A percentile compares a stretch with the other conserved stretches of the same genome.
These are phyloP conservation scores for Cotesia congregata DNA, from an alignment of 2,888 invertebrate genomes.

Conservation along the genomic window DNA sequence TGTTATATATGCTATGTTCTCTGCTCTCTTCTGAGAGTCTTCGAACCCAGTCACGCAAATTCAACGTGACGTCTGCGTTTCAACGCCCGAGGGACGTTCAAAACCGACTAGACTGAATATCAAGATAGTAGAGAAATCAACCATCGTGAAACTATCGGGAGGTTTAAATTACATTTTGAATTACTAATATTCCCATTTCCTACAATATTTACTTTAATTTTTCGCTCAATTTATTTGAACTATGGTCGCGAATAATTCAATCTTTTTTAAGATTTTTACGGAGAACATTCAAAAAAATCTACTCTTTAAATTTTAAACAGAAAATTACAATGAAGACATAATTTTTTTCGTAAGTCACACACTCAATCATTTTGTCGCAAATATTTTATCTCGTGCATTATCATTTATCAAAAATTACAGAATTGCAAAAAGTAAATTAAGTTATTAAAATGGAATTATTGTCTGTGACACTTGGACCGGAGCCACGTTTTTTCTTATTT, in stretches of 20 bases:
- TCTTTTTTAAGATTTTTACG: too few species aligned
- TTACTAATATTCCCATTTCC: background rate
- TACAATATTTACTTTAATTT: too few species aligned
- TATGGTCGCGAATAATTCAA: too few species aligned
- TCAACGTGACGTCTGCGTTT: conserved; percentile 43
- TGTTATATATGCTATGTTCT: background rate
- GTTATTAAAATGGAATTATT: background rate
- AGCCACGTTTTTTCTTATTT: conserved; percentile 8
- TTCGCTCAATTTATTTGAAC: too few species aligned
- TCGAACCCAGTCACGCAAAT: conserved; percentile 47
- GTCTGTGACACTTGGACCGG: conserved; percentile 5
- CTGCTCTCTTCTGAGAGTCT: conserved; percentile 26
- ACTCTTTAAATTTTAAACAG: too few species aligned
- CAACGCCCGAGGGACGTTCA: conserved; percentile 11
- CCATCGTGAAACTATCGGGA: background rate
- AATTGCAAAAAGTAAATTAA: too few species aligned
- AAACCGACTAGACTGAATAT: background rate
- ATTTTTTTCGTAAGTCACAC: too few species aligned
- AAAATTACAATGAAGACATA: too few species aligned
- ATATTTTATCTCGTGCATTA: too few species aligned
- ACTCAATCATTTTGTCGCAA: too few species aligned
- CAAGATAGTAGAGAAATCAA: conserved; percentile 4
- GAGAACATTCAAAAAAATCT: too few species aligned
- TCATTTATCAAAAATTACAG: too few species aligned
- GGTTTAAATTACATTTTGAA: background rate